Conservation (phyloP, 2,797 vertebrate species). For the Alcedo atthis region DNA sequence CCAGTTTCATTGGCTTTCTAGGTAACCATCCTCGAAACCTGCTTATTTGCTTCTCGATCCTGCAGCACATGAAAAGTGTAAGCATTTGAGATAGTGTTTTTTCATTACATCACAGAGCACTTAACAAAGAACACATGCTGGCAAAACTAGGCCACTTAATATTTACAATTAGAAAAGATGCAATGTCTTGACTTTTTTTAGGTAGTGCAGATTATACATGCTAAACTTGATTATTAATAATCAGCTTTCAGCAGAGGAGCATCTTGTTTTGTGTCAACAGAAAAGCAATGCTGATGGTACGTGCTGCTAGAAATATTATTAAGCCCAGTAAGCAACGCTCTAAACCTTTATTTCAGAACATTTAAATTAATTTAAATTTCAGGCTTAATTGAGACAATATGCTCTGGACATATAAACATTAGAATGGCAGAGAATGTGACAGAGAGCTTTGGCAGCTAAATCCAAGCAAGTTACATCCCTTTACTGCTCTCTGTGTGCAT, state of each 20-base stretch:
- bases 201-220: neutral
- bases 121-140: neutral
- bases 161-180: neutral
- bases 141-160: neutral
- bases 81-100: slow-evolving; percentile 52
- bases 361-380: neutral
- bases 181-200: neutral
- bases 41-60: slow-evolving; percentile 95
- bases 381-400: neutral
- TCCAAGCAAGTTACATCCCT: neutral
- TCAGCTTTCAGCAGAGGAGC: neutral
- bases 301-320: neutral
- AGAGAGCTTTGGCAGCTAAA: neutral
- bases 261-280: neutral
- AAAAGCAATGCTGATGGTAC: neutral
- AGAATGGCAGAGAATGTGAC: neutral
- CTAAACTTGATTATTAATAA: neutral
- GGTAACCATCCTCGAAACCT: slow-evolving; percentile 93
- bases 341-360: neutral
- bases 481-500: neutral
- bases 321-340: neutral
- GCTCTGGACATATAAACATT: neutral
- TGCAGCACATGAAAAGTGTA: slow-evolving; percentile 73
- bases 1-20: slow-evolving; percentile 92
- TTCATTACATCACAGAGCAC: neutral